A percentile compares a stretch with the other conserved stretches of the same genome.
phyloP scores from a whole-genome alignment of 2,113 vertebrate species.

The Sardina pilchardus region DNA sequence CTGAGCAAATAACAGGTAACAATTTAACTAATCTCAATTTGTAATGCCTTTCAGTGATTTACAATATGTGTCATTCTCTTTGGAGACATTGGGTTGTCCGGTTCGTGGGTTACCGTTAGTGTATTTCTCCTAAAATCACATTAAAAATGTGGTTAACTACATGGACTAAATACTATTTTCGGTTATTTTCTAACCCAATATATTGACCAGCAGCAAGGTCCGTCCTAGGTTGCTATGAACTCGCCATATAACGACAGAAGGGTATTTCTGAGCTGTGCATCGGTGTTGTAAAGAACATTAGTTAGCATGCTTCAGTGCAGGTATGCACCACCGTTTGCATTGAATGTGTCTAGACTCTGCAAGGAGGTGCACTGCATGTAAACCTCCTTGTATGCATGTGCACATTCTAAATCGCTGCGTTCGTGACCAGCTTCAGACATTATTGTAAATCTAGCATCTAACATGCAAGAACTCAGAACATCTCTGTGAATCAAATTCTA shows the following conservation, averaged over 20 bases:
- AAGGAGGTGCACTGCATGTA: too few species aligned
- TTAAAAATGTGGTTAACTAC: not conserved
- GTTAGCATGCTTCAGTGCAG: not conserved
- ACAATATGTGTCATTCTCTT: not conserved
- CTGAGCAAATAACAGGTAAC: conserved; percentile 39
- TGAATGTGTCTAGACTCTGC: not conserved
- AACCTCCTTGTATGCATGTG: too few species aligned
- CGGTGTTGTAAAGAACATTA: not conserved
- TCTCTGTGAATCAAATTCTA: too few species aligned
- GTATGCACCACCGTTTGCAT: not conserved
- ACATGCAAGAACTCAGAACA: too few species aligned
- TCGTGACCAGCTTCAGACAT: too few species aligned
- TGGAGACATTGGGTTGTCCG: not conserved
- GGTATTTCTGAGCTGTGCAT: not conserved
- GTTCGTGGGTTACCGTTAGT: not conserved
- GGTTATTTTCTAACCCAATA: not conserved
- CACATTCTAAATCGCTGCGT: too few species aligned
- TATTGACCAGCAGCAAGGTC: not conserved
- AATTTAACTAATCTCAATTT: not conserved
- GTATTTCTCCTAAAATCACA: not conserved
- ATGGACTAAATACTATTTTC: not conserved
- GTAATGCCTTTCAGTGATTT: not conserved
- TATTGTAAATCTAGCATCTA: too few species aligned
- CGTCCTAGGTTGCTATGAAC: not conserved
- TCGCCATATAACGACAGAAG: not conserved